A percentile compares a stretch with the other conserved stretches of the same genome.
Evolutionary conservation across 1,140 invertebrate species (phyloP).

Genomic region (Xylocopa sonorina): DNA sequence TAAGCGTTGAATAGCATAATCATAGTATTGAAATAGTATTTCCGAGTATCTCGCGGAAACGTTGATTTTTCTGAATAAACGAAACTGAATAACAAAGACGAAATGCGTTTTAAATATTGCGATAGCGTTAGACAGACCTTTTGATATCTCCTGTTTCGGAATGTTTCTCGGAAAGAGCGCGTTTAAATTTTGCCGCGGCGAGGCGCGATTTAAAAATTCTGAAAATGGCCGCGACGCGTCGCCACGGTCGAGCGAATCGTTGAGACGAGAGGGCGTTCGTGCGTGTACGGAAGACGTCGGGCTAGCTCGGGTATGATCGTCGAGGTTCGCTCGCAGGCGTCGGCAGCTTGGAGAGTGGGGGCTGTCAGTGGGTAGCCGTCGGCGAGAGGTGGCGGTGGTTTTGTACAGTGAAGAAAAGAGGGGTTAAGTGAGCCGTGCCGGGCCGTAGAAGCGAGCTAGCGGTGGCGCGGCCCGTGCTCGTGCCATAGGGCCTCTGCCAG

Average conservation of each 20-base stretch:
- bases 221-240: not conserved
- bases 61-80: constrained; percentile 25
- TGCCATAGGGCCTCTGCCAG: constrained; percentile 66
- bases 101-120: not conserved
- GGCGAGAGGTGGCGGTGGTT: constrained; percentile 63
- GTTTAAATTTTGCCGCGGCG: not conserved
- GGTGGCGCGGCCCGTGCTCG: constrained; percentile 58
- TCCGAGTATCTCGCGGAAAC: constrained; percentile 13
- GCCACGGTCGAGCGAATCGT: not conserved
- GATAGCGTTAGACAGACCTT: too few species aligned
- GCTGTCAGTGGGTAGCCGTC: constrained; percentile 53
- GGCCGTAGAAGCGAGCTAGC: constrained; percentile 54
- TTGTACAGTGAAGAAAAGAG: constrained; percentile 55
- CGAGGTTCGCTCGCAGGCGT: constrained; percentile 35
- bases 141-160: too few species aligned
- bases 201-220: too few species aligned
- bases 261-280: not conserved
- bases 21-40: constrained; percentile 17
- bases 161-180: not conserved
- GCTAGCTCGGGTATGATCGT: not conserved
- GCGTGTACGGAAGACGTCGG: not conserved
- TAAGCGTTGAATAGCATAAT: constrained; percentile 52
- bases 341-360: constrained; percentile 34
- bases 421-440: constrained; percentile 57
- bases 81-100: not conserved